A percentile compares a stretch with the other conserved stretches of the same genome.
phyloP scores from a whole-genome alignment of 2,113 vertebrate genomes.

The Picathartes gymnocephalus region DNA sequence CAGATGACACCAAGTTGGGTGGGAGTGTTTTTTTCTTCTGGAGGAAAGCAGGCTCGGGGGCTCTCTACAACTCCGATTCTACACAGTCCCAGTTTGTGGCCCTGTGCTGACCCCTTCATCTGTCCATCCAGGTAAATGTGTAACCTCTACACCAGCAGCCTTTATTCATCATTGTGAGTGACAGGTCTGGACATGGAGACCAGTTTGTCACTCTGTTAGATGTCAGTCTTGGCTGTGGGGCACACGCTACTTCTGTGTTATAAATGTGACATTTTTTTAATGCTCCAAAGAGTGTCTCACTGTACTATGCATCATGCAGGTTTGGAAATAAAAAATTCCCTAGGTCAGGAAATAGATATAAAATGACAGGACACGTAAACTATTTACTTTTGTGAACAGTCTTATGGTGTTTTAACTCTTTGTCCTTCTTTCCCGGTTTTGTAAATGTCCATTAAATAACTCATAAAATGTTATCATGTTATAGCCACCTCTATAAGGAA shows the following conservation, averaged over 20 bases:
- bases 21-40: not conserved
- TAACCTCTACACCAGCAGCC: not conserved
- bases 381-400: not conserved
- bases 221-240: not conserved
- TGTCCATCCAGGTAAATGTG: not conserved
- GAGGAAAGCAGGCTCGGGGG: not conserved
- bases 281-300: not conserved
- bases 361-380: not conserved
- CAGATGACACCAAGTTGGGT: not conserved
- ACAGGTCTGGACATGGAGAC: not conserved
- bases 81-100: not conserved
- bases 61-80: not conserved
- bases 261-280: not conserved
- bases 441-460: constrained; percentile 31
- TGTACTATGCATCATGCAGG: not conserved
- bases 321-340: not conserved
- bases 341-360: not conserved
- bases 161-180: not conserved
- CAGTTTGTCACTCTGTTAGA: not conserved
- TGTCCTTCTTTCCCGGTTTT: not conserved
- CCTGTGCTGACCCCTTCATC: not conserved
- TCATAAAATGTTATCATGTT: not conserved
- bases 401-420: not conserved
- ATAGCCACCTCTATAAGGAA: not conserved
- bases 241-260: constrained; percentile 13